Evolutionary conservation across 2,888 invertebrate genomes (phyloP).

Genomic region (Xylophagus ater): DNA sequence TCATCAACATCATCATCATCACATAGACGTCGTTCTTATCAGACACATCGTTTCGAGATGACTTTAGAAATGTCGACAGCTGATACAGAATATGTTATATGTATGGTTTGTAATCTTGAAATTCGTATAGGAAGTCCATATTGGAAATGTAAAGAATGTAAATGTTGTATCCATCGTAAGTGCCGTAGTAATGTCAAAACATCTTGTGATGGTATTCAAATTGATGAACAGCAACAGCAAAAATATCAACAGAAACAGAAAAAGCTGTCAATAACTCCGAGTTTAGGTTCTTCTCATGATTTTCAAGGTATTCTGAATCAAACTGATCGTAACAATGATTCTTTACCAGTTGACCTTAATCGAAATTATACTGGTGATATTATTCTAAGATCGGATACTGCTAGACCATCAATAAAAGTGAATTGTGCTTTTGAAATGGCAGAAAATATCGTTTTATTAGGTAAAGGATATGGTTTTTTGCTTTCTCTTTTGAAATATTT

Average conservation of each 20-base stretch:
- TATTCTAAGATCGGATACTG: constrained; percentile 11
- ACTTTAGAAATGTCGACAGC: constrained; percentile 26
- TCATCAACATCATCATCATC: constrained; percentile 22
- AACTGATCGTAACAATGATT: constrained; percentile 5
- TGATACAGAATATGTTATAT: constrained; percentile 20
- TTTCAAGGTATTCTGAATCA: no score
- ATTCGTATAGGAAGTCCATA: constrained; percentile 31
- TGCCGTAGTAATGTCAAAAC: constrained; percentile 31
- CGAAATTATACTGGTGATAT: constrained; percentile 23
- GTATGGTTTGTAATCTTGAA: constrained; percentile 28
- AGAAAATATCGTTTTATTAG: constrained; percentile 28
- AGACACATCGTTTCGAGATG: constrained; percentile 34
- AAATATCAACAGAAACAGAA: constrained; percentile 8
- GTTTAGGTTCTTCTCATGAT: no score
- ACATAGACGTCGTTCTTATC: constrained; percentile 16
- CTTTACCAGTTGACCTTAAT: not conserved
- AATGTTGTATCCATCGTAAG: constrained; percentile 31
- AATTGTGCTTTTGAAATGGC: constrained; percentile 34
- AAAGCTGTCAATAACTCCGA: not conserved
- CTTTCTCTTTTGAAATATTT: not conserved
- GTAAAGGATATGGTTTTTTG: constrained; percentile 7
- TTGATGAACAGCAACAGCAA: constrained; percentile 5
- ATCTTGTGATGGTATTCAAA: constrained; percentile 23
- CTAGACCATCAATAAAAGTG: constrained; percentile 21
- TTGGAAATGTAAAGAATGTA: constrained; percentile 37